Evolutionary conservation across 2,888 invertebrate species (phyloP), one percentile per base, ranked within the genome.

Genomic region (Gastrophysa polygoni): DNA sequence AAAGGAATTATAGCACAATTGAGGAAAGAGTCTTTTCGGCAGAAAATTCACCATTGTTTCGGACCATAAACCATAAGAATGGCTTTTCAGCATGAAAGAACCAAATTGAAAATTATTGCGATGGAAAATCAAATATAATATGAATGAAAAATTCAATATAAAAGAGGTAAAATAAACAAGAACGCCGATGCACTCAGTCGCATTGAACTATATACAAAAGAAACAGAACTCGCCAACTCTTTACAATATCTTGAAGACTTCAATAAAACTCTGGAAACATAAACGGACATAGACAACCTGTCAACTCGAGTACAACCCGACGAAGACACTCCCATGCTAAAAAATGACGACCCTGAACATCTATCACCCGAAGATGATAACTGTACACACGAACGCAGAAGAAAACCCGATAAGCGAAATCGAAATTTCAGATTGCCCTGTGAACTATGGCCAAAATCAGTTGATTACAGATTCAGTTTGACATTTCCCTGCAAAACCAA

Each of bases 31-130:
- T 38, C 64, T 32, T 32, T 8, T 8, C 10, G 29, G 29, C 29
- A 32, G 10, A 32, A 5, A 32, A 17, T 28, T 69, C 24, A 62
- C 64, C 0, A 60, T 66, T n/a, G 51, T 70, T 18, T 68, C 58
- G 61, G 59, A 66, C 2, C 21, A 21, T 8, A 70, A 70, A 58
- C 44, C 59, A 29, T 70, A 68, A 21, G 47, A 64, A 43, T 70
- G 70, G 68, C 21, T 69, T 17, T 46, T 50, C 16, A 60, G 21
- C n/a, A 16, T 63, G 34, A 60, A 60, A 48, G 61, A 55, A 28
- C 58, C 58, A 28, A 57, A 61, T 21, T 61, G 52, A 21, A 51
- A 57, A 24, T 50, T 64, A 47, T 14, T 47, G 21, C 29, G 63
- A 10, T 63, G 58, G 63, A 20, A 34, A 34, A 14, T 63, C 8